phyloP scores from a whole-genome alignment of 2,888 invertebrate genomes.

The Acrobasis consociella region DNA sequence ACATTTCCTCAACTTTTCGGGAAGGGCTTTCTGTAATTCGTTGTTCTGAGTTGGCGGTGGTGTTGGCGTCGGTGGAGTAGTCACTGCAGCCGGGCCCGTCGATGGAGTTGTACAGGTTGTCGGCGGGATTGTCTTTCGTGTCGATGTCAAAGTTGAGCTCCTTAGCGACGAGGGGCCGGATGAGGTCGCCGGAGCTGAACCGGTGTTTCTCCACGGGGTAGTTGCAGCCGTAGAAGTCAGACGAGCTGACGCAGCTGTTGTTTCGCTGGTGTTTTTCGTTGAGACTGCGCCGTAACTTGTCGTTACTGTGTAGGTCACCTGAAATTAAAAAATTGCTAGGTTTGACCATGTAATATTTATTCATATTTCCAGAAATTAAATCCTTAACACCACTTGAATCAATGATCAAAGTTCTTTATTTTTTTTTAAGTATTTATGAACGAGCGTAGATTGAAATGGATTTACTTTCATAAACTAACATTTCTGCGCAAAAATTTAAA shows the following conservation, averaged over 20 bases:
- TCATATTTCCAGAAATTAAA: too few relatives aligned
- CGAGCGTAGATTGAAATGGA: too few relatives aligned
- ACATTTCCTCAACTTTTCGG: slow-evolving; percentile 93
- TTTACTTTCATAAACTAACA: too few relatives aligned
- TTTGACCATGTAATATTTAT: too few relatives aligned
- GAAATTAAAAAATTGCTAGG: slow-evolving; percentile 29
- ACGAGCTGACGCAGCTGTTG: slow-evolving; percentile 79
- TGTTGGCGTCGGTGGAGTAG: slow-evolving; percentile 61
- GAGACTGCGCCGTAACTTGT: slow-evolving; percentile 74
- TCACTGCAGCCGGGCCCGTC: slow-evolving; percentile 63
- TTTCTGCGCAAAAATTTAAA: too few relatives aligned
- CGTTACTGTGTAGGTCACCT: slow-evolving; percentile 77
- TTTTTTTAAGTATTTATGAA: too few relatives aligned
- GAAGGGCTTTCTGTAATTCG: slow-evolving; percentile 81
- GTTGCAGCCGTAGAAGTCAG: slow-evolving; percentile 80
- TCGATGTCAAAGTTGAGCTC: slow-evolving; percentile 75
- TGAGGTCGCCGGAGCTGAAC: slow-evolving; percentile 75
- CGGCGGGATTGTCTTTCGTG: slow-evolving; percentile 51
- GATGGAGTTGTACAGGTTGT: slow-evolving; percentile 72
- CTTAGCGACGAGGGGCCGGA: slow-evolving; percentile 72
- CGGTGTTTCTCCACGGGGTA: slow-evolving; percentile 79
- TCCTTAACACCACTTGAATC: too few relatives aligned
- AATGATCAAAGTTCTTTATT: too few relatives aligned
- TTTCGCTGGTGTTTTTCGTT: slow-evolving; percentile 80
- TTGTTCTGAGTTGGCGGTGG: slow-evolving; percentile 58